Evolutionary conservation across 1,140 invertebrate genomes (phyloP).

Genomic region (Aphelinus atriplicis): DNA sequence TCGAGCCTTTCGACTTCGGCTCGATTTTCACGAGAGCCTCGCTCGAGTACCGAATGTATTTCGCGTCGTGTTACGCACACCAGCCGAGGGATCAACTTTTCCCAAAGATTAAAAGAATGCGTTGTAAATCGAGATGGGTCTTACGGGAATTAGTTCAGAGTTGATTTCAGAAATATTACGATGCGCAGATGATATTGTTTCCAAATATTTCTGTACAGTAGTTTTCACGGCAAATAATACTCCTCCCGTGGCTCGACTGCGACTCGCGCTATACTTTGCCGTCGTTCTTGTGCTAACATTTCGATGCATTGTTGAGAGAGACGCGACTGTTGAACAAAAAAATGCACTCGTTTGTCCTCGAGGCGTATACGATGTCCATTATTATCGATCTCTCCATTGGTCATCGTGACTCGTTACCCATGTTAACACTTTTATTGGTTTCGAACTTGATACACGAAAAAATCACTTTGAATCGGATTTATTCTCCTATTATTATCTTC

Average conservation of each 20-base stretch:
- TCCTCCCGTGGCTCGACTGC: not conserved
- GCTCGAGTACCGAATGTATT: too few relatives aligned
- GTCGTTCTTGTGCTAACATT: conserved; percentile 45
- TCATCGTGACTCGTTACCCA: not conserved
- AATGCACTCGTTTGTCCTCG: not conserved
- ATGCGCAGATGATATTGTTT: too few relatives aligned
- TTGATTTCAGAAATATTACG: too few relatives aligned
- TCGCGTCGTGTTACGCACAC: too few relatives aligned
- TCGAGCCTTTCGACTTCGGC: too few relatives aligned
- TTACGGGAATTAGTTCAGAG: too few relatives aligned
- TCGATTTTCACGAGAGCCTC: too few relatives aligned
- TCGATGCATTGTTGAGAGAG: conserved; percentile 50
- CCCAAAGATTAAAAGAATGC: too few relatives aligned
- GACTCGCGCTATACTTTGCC: not conserved
- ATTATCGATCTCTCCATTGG: not conserved
- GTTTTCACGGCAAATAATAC: conserved; percentile 2
- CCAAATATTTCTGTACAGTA: not conserved
- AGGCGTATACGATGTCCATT: not conserved
- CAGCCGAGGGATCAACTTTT: too few relatives aligned
- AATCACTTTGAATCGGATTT: not conserved
- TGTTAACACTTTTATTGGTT: not conserved
- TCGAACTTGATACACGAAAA: not conserved
- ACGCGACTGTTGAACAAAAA: conserved; percentile 32
- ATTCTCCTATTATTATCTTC: too few relatives aligned
- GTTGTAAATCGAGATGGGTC: too few relatives aligned